Base-by-base conservation (phyloP, 1,140 invertebrate genomes). In the Hylyphantes graminicola region DNA sequence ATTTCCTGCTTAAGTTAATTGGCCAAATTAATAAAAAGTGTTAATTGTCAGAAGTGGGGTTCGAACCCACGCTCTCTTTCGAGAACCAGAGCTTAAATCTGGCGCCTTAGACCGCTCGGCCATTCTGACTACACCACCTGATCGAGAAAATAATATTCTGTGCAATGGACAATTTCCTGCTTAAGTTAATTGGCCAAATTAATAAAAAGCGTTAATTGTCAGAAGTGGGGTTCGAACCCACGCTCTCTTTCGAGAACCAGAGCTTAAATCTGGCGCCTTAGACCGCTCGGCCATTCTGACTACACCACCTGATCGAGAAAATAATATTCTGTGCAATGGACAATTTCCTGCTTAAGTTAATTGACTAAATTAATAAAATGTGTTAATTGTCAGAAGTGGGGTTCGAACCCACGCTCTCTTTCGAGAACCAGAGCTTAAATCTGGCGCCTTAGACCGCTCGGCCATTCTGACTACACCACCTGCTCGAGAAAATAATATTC, bases 351-450 rank as follows among this genome's bases (percentile, higher is more conserved):
- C n/a, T n/a, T n/a, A n/a, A n/a, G n/a, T n/a, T n/a, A n/a, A n/a
- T n/a, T n/a, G n/a, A n/a, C n/a, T n/a, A n/a, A n/a, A n/a, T n/a
- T n/a, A n/a, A n/a, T n/a, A n/a, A n/a, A n/a, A n/a, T n/a, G n/a
- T n/a, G n/a, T n/a, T n/a, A n/a, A n/a, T 59, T 94, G 93, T 94
- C 93, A 94, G 93, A 93, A 94, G 93, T 94, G 93, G 93, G 93
- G 94, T 94, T 94, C 93, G 93, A 94, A 94, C 93, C 93, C 93
- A 94, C 93, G 93, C 93, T 93, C 93, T 93, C 93, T 94, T 87
- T 91, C 93, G 93, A 93, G 93, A 93, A 94, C 93, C 93, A 93
- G 93, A 94, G 65, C 76, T 85, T 85, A 85, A 85, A 78, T 85
- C 83, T 78, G 83, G 59, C 83, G 21, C 83, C 83, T 85, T 85